Base-by-base conservation (phyloP, 2,888 invertebrate genomes). In the Lepas anatifera region DNA sequence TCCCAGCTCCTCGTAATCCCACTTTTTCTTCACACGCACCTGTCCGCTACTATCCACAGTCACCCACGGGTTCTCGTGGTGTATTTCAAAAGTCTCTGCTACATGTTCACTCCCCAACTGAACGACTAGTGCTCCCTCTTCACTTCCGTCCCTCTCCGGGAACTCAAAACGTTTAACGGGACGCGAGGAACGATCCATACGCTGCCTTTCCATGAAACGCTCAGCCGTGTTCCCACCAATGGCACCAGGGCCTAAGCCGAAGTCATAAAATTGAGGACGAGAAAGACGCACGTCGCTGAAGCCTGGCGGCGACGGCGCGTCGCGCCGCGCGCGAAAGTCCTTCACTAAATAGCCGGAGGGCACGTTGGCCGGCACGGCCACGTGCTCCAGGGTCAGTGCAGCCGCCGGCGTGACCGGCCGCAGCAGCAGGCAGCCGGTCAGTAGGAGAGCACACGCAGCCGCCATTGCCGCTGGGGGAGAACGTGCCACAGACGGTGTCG, bases 1-100 rank as follows among this genome's bases (percentile, higher is more conserved):
- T 37, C 94, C 94, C 67, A 95, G 81, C 78, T 94, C 94, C 79
- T 95, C 95, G 81, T 92, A 95, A 85, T 95, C 94, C 95, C 95
- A 95, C 87, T 93, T 93, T 87, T 93, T 92, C 82, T 92, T 93
- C 74, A 95, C 94, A 77, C 89, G 87, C 77, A 95, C 93, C 70
- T 92, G 90, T 76, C 95, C 95, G 81, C 91, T 92, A 66, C 90
- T 87, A 80, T 92, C 93, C 69, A 95, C 93, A 66, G 90, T 91
- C 70, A 95, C 93, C 94, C 95, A 95, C 75, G 90, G 89, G 83
- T 94, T 95, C 79, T 93, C 92, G 77, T 94, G 93, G 76, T 94
- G 85, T 77, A 95, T 92, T 82, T 94, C 93, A 80, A 94, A 95
- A 16, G 90, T 92, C 81, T 95, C 94, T 77, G 90, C 86, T 75